Conservation (phyloP, 2,113 vertebrate genomes). For the Hemichromis elongatus region DNA sequence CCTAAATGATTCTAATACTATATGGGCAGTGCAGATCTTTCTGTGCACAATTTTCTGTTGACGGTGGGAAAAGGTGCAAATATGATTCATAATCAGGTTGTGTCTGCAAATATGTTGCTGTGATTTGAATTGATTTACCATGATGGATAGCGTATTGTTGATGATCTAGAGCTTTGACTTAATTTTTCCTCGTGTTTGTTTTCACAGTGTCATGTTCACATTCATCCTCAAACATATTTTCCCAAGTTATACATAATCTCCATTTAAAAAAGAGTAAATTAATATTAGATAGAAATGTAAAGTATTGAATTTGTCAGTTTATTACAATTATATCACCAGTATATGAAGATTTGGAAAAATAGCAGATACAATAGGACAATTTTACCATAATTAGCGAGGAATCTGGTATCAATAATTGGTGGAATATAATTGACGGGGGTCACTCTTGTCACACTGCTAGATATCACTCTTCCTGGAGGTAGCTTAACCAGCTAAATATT, state of each 20-base stretch:
- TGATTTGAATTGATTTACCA: constrained; percentile 6
- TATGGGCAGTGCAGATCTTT: background rate
- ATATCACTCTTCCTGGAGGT: constrained; percentile 2
- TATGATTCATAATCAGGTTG: background rate
- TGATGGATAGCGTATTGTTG: background rate
- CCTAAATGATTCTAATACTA: background rate
- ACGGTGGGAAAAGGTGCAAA: background rate
- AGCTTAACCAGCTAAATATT: constrained; percentile 35
- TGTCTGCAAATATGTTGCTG: constrained; percentile 15
- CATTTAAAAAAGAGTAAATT: background rate
- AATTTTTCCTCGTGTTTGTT: background rate
- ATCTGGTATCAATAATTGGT: background rate
- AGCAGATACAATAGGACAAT: background rate
- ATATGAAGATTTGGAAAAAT: background rate
- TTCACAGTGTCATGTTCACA: background rate
- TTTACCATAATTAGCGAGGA: background rate
- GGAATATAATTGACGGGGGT: background rate
- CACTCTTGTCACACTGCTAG: background rate
- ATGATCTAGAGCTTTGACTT: background rate
- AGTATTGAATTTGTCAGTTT: background rate
- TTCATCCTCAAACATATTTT: background rate
- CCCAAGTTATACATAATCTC: background rate
- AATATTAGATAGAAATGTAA: background rate
- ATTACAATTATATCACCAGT: background rate
- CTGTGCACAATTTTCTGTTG: background rate